These are phyloP conservation scores for Herpailurus yagouaroundi DNA, from an alignment of 2,113 vertebrate species.

Conservation along the genomic window DNA sequence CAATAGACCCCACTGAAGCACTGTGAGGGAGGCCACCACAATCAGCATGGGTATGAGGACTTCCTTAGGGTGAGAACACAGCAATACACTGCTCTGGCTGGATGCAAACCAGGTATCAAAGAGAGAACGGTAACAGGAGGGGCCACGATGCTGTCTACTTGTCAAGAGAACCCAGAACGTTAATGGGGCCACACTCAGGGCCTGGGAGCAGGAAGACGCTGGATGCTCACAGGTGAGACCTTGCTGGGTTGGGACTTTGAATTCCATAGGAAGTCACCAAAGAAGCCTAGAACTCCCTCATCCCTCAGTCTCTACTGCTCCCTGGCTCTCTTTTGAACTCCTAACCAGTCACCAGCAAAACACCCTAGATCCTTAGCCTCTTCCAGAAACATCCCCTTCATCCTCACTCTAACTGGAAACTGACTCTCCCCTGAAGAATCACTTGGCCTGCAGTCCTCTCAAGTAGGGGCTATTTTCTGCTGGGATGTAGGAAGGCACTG, in stretches of 20 bases:
- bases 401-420: not conserved
- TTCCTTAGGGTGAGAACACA: not conserved
- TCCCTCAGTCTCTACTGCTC: not conserved
- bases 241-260: not conserved
- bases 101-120: not conserved
- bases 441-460: rapidly evolving
- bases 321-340: not conserved
- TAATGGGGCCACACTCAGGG: rapidly evolving
- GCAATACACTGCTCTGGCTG: too few species aligned
- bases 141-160: too few species aligned
- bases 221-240: not conserved
- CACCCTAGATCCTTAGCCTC: not conserved
- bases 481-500: rapidly evolving
- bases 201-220: not conserved
- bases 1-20: not conserved
- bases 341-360: not conserved
- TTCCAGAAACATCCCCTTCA: not conserved
- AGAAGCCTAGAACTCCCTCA: not conserved
- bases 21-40: not conserved
- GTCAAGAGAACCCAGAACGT: not conserved
- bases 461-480: not conserved
- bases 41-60: too few species aligned
- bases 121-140: not conserved
- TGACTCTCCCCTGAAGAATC: not conserved
- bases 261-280: not conserved